phyloP scores from a whole-genome alignment of 2,797 vertebrate genomes.

The Micropoecilia bifurca region DNA sequence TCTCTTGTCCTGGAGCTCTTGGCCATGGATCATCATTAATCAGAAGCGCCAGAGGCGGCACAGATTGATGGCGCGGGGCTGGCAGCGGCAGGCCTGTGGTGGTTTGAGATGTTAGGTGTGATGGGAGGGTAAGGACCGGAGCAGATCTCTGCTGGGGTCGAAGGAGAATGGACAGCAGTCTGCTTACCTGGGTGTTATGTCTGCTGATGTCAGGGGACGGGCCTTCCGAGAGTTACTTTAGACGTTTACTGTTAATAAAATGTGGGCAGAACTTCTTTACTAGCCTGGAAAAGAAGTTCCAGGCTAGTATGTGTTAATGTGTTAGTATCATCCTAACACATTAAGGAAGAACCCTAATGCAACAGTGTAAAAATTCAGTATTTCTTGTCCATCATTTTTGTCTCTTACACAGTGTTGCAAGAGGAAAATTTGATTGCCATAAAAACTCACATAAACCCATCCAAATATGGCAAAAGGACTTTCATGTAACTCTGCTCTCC shows the following conservation, averaged over 20 bases:
- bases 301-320: too few species aligned
- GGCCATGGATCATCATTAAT: slow-evolving; percentile 81
- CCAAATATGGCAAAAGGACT: not conserved
- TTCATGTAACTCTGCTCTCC: not conserved
- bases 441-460: not conserved
- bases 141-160: slow-evolving; percentile 73
- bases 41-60: slow-evolving; percentile 65
- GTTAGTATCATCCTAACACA: not conserved
- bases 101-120: slow-evolving; percentile 79
- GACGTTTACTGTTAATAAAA: not conserved
- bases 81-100: slow-evolving; percentile 67
- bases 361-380: not conserved
- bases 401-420: not conserved
- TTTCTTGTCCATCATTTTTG: not conserved
- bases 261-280: not conserved
- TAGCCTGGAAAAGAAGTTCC: too few species aligned
- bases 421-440: not conserved
- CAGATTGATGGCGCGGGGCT: slow-evolving; percentile 82
- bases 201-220: not conserved
- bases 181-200: slow-evolving; percentile 37
- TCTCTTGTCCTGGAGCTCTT: slow-evolving; percentile 58
- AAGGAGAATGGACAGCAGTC: slow-evolving; percentile 73
- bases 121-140: slow-evolving; percentile 66
- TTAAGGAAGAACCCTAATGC: not conserved
- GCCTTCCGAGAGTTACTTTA: not conserved